A percentile compares a stretch with the other conserved stretches of the same genome.
Evolutionary conservation across 2,888 invertebrate species (phyloP).

Genomic region (Thyatira batis): DNA sequence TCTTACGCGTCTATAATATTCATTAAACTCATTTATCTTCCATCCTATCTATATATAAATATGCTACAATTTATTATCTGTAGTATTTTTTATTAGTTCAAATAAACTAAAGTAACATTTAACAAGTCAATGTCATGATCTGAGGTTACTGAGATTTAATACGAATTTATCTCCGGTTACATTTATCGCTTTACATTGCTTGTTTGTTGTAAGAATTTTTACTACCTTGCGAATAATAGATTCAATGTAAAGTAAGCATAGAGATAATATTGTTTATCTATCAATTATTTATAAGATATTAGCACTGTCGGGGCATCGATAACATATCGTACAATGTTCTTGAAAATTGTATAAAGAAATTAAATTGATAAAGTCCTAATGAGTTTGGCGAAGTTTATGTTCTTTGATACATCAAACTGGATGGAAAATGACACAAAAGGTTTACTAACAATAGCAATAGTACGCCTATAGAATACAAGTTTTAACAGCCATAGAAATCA

Average conservation of each 20-base stretch:
- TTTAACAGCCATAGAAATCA: no score
- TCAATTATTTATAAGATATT: not conserved
- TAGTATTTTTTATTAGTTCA: no score
- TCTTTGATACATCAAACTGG: no score
- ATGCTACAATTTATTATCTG: no score
- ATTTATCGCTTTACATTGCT: not conserved
- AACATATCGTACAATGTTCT: not conserved
- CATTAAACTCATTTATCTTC: no score
- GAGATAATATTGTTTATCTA: not conserved
- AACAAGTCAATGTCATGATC: not conserved
- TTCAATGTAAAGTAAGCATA: not conserved
- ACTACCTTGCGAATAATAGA: not conserved
- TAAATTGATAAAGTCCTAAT: not conserved
- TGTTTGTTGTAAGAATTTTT: not conserved
- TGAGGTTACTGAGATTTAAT: not conserved
- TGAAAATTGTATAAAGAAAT: not conserved
- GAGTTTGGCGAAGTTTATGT: not conserved
- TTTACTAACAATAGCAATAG: not conserved
- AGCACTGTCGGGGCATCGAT: not conserved
- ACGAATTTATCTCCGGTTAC: not conserved
- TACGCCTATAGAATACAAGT: not conserved
- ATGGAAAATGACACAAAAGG: not conserved
- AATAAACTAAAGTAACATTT: not conserved
- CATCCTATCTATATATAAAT: no score
- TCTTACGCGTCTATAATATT: no score